Conservation (phyloP, 1,140 invertebrate genomes). For the Linepithema humile region DNA sequence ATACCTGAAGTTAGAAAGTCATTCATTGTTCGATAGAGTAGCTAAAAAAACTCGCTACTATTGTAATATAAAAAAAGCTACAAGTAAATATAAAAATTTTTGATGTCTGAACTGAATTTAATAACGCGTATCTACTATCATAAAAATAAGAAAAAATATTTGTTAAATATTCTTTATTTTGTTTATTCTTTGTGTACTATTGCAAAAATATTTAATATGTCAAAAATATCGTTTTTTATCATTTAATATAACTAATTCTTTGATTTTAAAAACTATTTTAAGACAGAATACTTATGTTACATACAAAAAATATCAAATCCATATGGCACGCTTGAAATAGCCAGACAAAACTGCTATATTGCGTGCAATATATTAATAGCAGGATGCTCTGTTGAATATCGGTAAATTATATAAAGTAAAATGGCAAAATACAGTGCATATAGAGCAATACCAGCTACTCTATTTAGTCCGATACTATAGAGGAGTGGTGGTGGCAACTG, state of each 20-base stretch:
- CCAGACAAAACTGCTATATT: background rate
- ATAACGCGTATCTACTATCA: background rate
- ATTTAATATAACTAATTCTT: background rate
- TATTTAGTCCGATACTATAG: slow-evolving; percentile 17
- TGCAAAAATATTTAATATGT: background rate
- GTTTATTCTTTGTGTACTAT: background rate
- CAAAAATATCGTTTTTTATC: background rate
- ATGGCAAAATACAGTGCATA: too few relatives aligned
- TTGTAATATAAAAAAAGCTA: background rate
- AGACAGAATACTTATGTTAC: background rate
- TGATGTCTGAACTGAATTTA: background rate
- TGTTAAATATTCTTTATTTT: background rate
- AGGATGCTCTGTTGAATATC: background rate
- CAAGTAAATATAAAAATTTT: background rate
- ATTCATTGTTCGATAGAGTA: background rate
- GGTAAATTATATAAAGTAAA: background rate
- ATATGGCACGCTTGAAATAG: background rate
- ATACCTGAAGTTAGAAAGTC: background rate
- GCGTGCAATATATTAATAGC: background rate
- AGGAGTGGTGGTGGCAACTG: slow-evolving; percentile 80
- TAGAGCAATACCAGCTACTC: too few relatives aligned
- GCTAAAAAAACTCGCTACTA: background rate
- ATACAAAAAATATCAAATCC: background rate
- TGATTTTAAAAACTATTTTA: background rate
- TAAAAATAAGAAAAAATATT: background rate